Evolutionary conservation across 2,113 vertebrate species (phyloP).

Genomic region (Eidolon helvum): DNA sequence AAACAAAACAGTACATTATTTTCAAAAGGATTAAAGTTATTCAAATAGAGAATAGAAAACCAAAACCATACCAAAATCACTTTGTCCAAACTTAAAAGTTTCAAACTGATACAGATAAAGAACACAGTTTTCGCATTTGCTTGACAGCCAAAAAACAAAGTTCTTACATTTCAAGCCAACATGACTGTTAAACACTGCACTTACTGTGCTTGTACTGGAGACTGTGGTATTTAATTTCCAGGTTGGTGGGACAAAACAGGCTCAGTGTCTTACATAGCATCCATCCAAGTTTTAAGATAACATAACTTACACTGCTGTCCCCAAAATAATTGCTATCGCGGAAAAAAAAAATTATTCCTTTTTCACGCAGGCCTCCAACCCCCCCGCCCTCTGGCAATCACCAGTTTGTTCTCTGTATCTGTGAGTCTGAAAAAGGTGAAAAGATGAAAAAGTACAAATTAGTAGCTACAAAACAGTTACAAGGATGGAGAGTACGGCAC

Average conservation of each 20-base stretch:
- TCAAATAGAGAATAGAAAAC: slow-evolving; percentile 15
- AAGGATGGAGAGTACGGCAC: too few relatives aligned
- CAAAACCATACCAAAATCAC: slow-evolving; percentile 37
- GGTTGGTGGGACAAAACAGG: neutral
- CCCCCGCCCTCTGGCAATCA: too few relatives aligned
- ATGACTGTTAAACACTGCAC: slow-evolving; percentile 18
- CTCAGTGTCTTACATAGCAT: neutral
- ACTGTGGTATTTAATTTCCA: slow-evolving; percentile 36
- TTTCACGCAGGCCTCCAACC: too few relatives aligned
- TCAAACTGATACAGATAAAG: slow-evolving; percentile 39
- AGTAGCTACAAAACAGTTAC: too few relatives aligned
- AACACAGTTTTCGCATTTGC: slow-evolving; percentile 48
- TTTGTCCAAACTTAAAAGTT: slow-evolving; percentile 26
- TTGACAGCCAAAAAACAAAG: slow-evolving; percentile 31
- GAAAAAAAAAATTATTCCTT: neutral
- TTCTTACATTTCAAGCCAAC: slow-evolving; percentile 45
- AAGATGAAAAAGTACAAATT: too few relatives aligned
- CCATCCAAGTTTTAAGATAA: neutral
- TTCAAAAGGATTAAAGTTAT: slow-evolving; percentile 33
- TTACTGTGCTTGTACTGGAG: neutral
- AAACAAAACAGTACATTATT: slow-evolving; percentile 37
- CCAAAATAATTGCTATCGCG: neutral
- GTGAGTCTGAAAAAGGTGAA: too few relatives aligned
- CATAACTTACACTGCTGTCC: neutral
- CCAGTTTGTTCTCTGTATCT: too few relatives aligned